A percentile compares a stretch with the other conserved stretches of the same genome.
Conservation (phyloP, 2,113 vertebrate genomes). For the Acanthochromis polyacanthus region DNA sequence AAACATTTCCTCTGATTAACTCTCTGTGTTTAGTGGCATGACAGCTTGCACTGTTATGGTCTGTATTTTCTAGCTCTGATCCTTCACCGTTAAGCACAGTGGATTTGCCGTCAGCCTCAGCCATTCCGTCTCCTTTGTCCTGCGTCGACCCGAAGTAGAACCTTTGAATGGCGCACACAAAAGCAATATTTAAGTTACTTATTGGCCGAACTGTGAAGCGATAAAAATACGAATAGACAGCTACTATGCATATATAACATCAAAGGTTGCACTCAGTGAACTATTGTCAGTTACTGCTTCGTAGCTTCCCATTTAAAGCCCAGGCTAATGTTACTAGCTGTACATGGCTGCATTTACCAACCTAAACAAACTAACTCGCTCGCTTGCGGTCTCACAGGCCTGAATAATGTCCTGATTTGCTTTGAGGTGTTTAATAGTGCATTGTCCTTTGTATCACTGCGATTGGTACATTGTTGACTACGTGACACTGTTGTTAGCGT, state of each 20-base stretch:
- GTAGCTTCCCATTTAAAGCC: conserved; percentile 7
- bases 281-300: neutral
- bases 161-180: conserved; percentile 49
- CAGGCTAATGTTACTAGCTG: neutral
- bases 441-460: conserved; percentile 3
- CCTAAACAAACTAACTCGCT: neutral
- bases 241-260: neutral
- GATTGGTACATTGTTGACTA: neutral
- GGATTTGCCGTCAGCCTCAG: conserved; percentile 76
- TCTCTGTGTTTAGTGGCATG: neutral
- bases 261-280: neutral
- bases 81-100: conserved; percentile 76
- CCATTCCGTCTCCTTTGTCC: conserved; percentile 74
- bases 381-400: neutral
- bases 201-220: neutral
- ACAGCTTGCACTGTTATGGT: neutral
- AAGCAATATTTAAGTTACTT: neutral
- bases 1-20: conserved; percentile 14
- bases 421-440: neutral
- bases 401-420: neutral
- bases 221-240: neutral
- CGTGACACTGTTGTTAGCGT: neutral
- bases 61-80: conserved; percentile 9
- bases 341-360: no score
- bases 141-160: conserved; percentile 66